phyloP scores from a whole-genome alignment of 2,113 vertebrate genomes.

The Camelus bactrianus region DNA sequence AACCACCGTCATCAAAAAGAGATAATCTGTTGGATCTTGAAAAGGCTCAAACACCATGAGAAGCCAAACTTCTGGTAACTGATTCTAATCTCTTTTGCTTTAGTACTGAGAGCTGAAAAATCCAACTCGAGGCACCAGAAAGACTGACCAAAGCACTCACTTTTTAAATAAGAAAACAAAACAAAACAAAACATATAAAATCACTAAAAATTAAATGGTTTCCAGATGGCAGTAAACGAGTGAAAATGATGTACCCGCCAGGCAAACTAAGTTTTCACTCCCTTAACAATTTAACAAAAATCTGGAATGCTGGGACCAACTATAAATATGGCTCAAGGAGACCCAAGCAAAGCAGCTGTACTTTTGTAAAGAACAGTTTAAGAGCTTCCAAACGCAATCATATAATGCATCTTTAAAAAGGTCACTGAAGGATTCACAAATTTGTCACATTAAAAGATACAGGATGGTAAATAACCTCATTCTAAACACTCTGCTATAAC shows the following conservation, averaged over 20 bases:
- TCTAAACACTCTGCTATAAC: constrained; percentile 20
- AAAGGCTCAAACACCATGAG: constrained; percentile 32
- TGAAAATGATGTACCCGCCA: constrained; percentile 53
- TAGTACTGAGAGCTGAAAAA: constrained; percentile 81
- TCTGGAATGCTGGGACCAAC: constrained; percentile 75
- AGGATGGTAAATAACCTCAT: constrained; percentile 39
- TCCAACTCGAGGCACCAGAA: constrained; percentile 74
- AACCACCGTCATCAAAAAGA: constrained; percentile 3
- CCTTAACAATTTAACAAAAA: constrained; percentile 50
- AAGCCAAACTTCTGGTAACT: constrained; percentile 61
- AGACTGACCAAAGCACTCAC: constrained; percentile 62
- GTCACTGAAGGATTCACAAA: constrained; percentile 67
- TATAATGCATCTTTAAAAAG: constrained; percentile 53
- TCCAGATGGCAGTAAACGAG: constrained; percentile 41
- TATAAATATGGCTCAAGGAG: constrained; percentile 76
- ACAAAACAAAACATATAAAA: not conserved
- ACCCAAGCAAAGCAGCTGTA: constrained; percentile 67
- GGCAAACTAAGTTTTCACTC: constrained; percentile 60
- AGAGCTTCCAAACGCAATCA: constrained; percentile 52
- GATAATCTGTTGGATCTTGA: constrained; percentile 44
- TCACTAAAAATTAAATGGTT: constrained; percentile 30
- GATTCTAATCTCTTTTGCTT: constrained; percentile 77
- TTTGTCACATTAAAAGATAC: constrained; percentile 63
- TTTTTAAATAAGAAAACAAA: not conserved
- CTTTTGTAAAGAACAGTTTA: constrained; percentile 58